Evolutionary conservation across 1,140 invertebrate species (phyloP), one percentile per base, ranked within the genome.

Genomic region (Monomorium pharaonis): DNA sequence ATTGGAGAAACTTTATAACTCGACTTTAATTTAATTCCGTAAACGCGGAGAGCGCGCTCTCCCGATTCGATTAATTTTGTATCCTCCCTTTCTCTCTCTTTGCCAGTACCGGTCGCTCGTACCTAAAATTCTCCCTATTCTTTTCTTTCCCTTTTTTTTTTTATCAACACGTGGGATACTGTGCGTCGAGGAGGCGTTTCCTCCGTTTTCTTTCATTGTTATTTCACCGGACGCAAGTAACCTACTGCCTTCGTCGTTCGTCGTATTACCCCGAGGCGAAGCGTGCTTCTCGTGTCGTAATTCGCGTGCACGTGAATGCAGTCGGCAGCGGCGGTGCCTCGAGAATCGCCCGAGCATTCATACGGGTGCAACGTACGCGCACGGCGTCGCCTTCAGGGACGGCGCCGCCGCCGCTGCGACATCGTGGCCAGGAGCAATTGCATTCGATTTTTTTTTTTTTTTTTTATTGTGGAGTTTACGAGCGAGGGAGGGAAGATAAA

Each of bases 351-450:
- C 78, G 87, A 72, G 62, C 70, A 83, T 83, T 84, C 77, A 58
- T 84, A 84, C 83, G 84, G 69, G 86, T 88, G 86, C 86, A 88
- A 88, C 84, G 86, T 84, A 88, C 87, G 67, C 60, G 37, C 65
- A 30, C 33, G 47, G 63, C 60, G 42, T 75, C 62, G 85, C 24
- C 85, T 42, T 54, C 87, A 88, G 85, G 86, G 81, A 85, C 49
- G 63, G 47, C 47, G 63, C 5, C 62, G 60, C 4, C 58, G 21
- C n/a, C 54, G 24, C 56, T 24, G 56, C 44, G n/a, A 16, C 47
- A 60, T 42, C 67, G 63, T 67, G 63, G 69, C 63, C 67, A 21
- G 27, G 42, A 76, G 51, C 49, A 21, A 72, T 81, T 72, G 37
- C 42, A 30, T n/a, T 14, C 12, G 51, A n/a, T n/a, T n/a, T n/a